Evolutionary conservation across 2,888 invertebrate species (phyloP), one percentile per base, ranked within the genome.

Genomic region (Lepidochitona cinerea): DNA sequence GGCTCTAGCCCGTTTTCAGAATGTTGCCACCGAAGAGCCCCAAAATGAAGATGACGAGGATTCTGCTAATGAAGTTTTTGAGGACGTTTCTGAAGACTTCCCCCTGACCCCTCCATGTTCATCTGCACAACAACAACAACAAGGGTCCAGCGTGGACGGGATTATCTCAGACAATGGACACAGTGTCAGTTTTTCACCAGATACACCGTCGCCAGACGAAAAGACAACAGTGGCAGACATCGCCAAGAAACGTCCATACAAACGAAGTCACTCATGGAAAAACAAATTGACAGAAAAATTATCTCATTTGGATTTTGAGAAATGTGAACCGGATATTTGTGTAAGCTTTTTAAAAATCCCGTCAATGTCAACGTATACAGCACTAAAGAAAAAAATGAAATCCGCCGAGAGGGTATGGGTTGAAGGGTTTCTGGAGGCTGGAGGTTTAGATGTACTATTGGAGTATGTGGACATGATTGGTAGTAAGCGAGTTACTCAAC

Each of bases 391-490:
- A 74, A 87, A 87, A 74, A 75, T 90, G 32, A 85, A 82, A 66
- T 72, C 76, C 2, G 81, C 83, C 36, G 82, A 82, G 53, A 79
- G 72, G 64, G 83, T 81, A 0, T 90, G 89, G 89, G 84, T 88
- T 73, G 80, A 85, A 66, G 87, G 85, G 9, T 90, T 90, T 75
- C 79, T 90, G 71, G 89, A 89, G 29, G 77, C 81, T 64, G 82
- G 82, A 6, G 88, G 89, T 0, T 76, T 86, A 36, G 84, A 84
- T 54, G 81, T 78, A 1, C 77, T 89, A 32, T 77, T 89, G 72
- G 85, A 87, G 68, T 81, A 84, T 37, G 84, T 89, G 49, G 88
- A 88, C 71, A 79, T 79, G 3, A 75, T 88, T n/a, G 87, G 88
- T 37, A 79, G 81, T 32, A 79, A 79, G 71, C 77, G 86, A 14